Base-by-base conservation (phyloP, 1,140 invertebrate species). In the Notospermus geniculatus region DNA sequence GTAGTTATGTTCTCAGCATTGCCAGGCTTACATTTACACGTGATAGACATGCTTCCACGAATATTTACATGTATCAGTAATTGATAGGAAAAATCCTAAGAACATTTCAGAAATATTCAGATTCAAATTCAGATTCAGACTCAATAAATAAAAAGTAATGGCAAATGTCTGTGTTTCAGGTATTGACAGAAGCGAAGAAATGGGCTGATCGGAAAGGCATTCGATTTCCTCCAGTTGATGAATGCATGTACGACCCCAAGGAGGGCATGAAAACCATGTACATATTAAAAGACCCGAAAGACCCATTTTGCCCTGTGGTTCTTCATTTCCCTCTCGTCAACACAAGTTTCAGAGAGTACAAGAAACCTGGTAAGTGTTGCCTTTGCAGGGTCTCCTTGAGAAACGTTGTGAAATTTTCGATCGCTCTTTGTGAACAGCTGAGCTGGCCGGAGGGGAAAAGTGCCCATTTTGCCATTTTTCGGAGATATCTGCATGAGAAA, bases 291-390 rank as follows among this genome's bases (percentile, higher is more conserved):
- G 72, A 83, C 62, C 76, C 78, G 1, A 71, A 62, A 15, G 80
- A 84, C 54, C 74, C 75, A 17, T 68, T 76, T 59, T 83, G 82
- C 64, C 83, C 83, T 1, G 68, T 83, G 7, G 78, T 84, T 9
- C 52, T 84, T 1, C 82, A 83, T 59, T 84, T 84, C 67, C 70
- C 75, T n/a, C 68, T 84, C 1, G 72, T 83, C 54, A 84, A 84
- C 66, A 75, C 76, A 29, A 71, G 70, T 19, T 84, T 84, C 68
- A 71, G 73, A 59, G 59, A 78, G 23, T 83, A 69, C 66, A 78
- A 74, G 56, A 69, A 70, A 36, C 82, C 82, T 62, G 82, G 83
- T 82, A 70, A 64, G 58, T n/a, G n/a, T n/a, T n/a, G n/a, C n/a
- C n/a, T n/a, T n/a, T n/a, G n/a, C n/a, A n/a, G n/a, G n/a, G n/a